These are phyloP conservation scores for Hemiprocne comata DNA, from an alignment of 2,113 vertebrate genomes.

Conservation along the genomic window DNA sequence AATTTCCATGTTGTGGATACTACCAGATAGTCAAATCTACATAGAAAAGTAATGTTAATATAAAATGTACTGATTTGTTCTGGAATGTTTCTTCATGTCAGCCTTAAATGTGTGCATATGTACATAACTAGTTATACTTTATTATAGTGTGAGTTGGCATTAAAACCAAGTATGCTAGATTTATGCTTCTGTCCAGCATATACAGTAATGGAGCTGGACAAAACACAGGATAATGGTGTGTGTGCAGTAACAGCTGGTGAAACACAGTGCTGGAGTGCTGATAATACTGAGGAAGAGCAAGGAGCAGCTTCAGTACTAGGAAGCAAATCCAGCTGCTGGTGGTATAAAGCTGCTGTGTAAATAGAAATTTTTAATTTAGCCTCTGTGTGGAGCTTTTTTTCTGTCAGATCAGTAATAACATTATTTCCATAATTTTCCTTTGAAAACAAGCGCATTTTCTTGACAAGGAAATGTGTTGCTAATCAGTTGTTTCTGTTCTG, in stretches of 20 bases:
- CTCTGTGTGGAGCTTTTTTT: not conserved
- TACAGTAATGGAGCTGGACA: not conserved
- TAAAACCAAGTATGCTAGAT: no score
- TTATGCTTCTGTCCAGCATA: not conserved
- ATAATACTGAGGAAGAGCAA: not conserved
- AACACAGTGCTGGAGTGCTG: not conserved
- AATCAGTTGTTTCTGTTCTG: not conserved
- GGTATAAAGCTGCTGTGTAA: not conserved
- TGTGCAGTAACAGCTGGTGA: not conserved
- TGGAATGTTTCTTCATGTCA: not conserved
- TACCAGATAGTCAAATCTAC: not conserved
- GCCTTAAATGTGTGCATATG: not conserved
- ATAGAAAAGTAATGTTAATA: not conserved
- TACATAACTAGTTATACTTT: fast-evolving
- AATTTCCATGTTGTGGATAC: not conserved
- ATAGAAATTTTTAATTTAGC: not conserved
- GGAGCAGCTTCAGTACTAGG: not conserved
- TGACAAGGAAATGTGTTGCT: not conserved
- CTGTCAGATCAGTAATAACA: not conserved
- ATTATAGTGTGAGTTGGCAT: not conserved
- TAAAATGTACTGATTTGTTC: not conserved
- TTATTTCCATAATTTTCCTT: not conserved
- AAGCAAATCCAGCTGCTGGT: not conserved
- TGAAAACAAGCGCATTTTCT: not conserved
- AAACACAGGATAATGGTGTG: not conserved